Conservation (phyloP, 2,888 invertebrate species). For the Panopea generosa region DNA sequence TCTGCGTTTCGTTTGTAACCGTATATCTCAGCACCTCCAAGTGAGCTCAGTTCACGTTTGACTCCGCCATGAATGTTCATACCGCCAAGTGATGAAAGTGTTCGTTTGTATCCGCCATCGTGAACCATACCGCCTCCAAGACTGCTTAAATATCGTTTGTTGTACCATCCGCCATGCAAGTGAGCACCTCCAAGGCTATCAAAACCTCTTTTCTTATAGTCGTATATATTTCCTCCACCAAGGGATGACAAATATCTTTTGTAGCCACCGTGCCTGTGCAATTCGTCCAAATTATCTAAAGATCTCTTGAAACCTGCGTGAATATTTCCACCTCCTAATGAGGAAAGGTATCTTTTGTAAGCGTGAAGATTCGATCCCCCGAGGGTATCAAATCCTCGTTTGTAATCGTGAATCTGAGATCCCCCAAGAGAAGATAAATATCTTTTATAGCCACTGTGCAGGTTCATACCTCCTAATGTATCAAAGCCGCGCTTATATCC, state of each 20-base stretch:
- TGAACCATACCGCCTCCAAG: slow-evolving; percentile 40
- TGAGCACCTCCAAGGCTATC: slow-evolving; percentile 48
- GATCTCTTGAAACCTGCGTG: no score
- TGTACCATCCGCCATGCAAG: slow-evolving; percentile 49
- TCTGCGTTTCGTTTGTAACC: slow-evolving; percentile 40
- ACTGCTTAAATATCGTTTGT: slow-evolving; percentile 36
- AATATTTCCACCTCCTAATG: no score
- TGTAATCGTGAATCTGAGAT: no score
- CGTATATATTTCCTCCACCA: slow-evolving; percentile 44
- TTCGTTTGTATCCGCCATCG: slow-evolving; percentile 20
- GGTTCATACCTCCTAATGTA: slow-evolving; percentile 47
- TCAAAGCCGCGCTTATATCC: slow-evolving; percentile 45
- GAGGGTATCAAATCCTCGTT: no score
- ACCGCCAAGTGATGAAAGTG: slow-evolving; percentile 40
- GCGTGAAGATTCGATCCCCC: no score
- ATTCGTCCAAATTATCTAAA: slow-evolving; percentile 43
- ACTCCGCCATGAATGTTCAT: slow-evolving; percentile 33
- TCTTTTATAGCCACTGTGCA: slow-evolving; percentile 48
- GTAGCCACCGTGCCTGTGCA: slow-evolving; percentile 43
- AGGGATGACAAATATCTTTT: slow-evolving; percentile 37
- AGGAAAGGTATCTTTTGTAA: no score
- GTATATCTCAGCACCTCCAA: slow-evolving; percentile 46
- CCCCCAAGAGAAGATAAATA: no score
- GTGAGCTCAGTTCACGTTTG: slow-evolving; percentile 44
- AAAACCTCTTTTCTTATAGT: slow-evolving; percentile 41